phyloP scores from a whole-genome alignment of 2,888 invertebrate species.

The Hemithea aestivaria region DNA sequence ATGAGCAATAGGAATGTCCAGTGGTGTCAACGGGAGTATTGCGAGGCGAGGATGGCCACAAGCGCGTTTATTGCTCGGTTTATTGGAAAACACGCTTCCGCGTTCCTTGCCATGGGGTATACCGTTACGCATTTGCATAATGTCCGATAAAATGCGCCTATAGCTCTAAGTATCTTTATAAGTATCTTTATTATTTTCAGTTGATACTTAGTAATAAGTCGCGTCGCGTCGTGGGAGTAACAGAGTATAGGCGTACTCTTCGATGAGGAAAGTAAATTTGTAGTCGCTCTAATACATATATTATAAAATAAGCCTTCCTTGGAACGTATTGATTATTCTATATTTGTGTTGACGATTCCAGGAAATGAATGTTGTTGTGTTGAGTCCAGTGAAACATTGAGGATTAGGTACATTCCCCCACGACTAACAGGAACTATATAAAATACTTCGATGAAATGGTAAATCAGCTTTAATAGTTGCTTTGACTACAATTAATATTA shows the following conservation, averaged over 20 bases:
- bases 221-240: neutral
- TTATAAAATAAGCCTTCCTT: neutral
- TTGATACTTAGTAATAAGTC: constrained; percentile 14
- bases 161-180: constrained; percentile 28
- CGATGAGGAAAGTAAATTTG: constrained; percentile 8
- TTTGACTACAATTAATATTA: too few species aligned
- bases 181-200: constrained; percentile 31
- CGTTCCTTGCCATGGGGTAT: constrained; percentile 52
- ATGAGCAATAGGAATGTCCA: constrained; percentile 49
- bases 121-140: constrained; percentile 57
- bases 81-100: constrained; percentile 69
- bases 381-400: too few species aligned
- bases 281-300: neutral
- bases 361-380: too few species aligned
- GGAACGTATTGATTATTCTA: too few species aligned
- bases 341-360: too few species aligned
- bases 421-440: too few species aligned
- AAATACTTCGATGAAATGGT: too few species aligned
- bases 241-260: constrained; percentile 9
- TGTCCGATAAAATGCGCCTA: constrained; percentile 31
- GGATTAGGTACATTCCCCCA: too few species aligned
- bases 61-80: constrained; percentile 60
- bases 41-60: constrained; percentile 37
- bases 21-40: constrained; percentile 23
- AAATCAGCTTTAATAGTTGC: too few species aligned